phyloP scores from a whole-genome alignment of 2,113 vertebrate species.

The Dolichallabes microphthalmus region DNA sequence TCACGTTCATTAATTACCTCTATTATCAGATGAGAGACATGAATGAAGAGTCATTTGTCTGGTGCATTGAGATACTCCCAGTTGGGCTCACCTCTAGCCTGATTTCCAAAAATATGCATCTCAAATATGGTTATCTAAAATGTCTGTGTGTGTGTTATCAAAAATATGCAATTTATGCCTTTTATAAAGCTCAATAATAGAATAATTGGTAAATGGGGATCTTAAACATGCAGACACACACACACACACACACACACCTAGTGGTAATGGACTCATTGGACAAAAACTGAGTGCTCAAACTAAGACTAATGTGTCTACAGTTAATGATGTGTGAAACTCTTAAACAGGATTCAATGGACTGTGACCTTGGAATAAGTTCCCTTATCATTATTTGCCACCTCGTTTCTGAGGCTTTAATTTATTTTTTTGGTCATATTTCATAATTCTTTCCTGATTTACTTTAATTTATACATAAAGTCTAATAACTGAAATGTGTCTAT shows the following conservation, averaged over 20 bases:
- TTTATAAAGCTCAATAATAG: background rate
- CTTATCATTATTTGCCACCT: slow-evolving; percentile 6
- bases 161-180: slow-evolving; percentile 8
- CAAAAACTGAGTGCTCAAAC: slow-evolving; percentile 33
- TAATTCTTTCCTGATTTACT: background rate
- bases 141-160: slow-evolving; percentile 20
- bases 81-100: slow-evolving; percentile 35
- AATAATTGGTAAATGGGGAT: background rate
- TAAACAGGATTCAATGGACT: slow-evolving; percentile 48
- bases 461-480: background rate
- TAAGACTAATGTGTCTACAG: slow-evolving; percentile 42
- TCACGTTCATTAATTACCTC: slow-evolving; percentile 68
- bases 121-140: slow-evolving; percentile 34
- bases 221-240: slow-evolving; percentile 4
- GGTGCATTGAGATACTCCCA: slow-evolving; percentile 42
- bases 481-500: too few species aligned
- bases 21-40: slow-evolving; percentile 58
- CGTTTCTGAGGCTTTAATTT: slow-evolving; percentile 1
- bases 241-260: background rate
- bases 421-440: slow-evolving; percentile 12
- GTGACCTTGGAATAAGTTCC: slow-evolving; percentile 55
- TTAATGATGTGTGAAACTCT: slow-evolving; percentile 40
- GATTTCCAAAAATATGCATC: slow-evolving; percentile 31
- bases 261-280: background rate
- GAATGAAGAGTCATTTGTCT: slow-evolving; percentile 55